A percentile compares a stretch with the other conserved stretches of the same genome.
These are phyloP conservation scores for Pachypeltis micranthus DNA, from an alignment of 1,140 invertebrate genomes.

Conservation along the genomic window DNA sequence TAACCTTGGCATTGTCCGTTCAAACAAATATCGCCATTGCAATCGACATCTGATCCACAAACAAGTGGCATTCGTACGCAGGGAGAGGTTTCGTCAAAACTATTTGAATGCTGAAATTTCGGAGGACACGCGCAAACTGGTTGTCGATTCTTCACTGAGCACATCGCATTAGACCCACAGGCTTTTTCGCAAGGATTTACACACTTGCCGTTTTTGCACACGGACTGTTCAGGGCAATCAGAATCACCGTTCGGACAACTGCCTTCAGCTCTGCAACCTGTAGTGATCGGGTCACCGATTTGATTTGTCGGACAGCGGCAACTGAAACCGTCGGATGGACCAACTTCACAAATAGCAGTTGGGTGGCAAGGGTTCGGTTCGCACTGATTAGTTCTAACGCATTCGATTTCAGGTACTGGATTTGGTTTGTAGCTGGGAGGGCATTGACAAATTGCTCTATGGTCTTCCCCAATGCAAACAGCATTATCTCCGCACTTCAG, in stretches of 20 bases:
- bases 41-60: slow-evolving; percentile 63
- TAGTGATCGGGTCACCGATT: slow-evolving; percentile 59
- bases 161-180: slow-evolving; percentile 65
- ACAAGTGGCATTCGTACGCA: slow-evolving; percentile 54
- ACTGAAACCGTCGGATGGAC: slow-evolving; percentile 44
- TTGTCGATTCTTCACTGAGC: slow-evolving; percentile 58
- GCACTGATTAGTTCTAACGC: slow-evolving; percentile 53
- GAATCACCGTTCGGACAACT: slow-evolving; percentile 53
- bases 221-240: slow-evolving; percentile 60
- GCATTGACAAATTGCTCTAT: slow-evolving; percentile 68
- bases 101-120: slow-evolving; percentile 50
- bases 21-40: slow-evolving; percentile 60
- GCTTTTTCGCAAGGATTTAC: slow-evolving; percentile 63
- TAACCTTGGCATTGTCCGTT: slow-evolving; percentile 64
- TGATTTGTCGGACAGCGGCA: slow-evolving; percentile 65
- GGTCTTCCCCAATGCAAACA: slow-evolving; percentile 69
- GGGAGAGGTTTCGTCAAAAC: slow-evolving; percentile 45
- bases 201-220: slow-evolving; percentile 58
- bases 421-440: slow-evolving; percentile 66
- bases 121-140: slow-evolving; percentile 61
- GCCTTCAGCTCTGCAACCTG: slow-evolving; percentile 62
- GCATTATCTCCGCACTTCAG: slow-evolving; percentile 75
- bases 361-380: slow-evolving; percentile 67
- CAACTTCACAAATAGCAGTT: slow-evolving; percentile 59
- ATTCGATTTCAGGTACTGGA: slow-evolving; percentile 68